Base-by-base conservation (phyloP, 1,140 invertebrate species). In the Drosophila chauvacae region DNA sequence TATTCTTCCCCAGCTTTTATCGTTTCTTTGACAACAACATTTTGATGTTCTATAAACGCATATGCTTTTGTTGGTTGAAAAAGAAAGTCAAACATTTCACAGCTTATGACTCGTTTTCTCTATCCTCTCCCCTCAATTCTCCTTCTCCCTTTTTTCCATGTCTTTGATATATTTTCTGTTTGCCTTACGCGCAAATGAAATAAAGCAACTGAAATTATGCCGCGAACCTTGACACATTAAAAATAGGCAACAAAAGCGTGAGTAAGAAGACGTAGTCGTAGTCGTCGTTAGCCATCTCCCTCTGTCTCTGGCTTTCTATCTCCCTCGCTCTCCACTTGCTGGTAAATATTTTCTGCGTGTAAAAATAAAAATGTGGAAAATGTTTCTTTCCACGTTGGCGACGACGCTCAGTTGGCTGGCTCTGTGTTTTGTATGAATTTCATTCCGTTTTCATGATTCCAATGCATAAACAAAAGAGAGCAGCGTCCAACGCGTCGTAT, bases 221-320 rank as follows among this genome's bases (percentile, higher is more conserved):
- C 85, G 86, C 85, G 78, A 88, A 88, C 85, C 85, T 88, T 88
- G 85, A 88, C 85, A 88, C 85, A 88, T 88, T 88, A 88, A 88
- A 86, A 85, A 76, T 77, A 80, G 85, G 77, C 80, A 87, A 83
- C 77, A 71, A 75, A 79, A 60, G 75, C 75, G 75, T 78, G 45
- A 78, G 65, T 71, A 78, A 78, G 64, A 78, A 78, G 64, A 63
- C 74, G 47, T 26, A 18, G 48, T 18, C n/a, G 50, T 33, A 6
- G 50, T 18, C 28, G 18, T 7, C 11, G 30, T 44, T 42, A 48
- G 63, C 47, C 64, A 65, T 51, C 45, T n/a, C 60, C 5, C 18
- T 69, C 20, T 28, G 28, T 28, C 28, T 28, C 28, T 28, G 28
- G 28, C 28, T 28, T 28, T 51, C 42, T 35, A 16, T 18, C 45